Conservation (phyloP, 1,140 invertebrate genomes). For the Diuraphis noxia region DNA sequence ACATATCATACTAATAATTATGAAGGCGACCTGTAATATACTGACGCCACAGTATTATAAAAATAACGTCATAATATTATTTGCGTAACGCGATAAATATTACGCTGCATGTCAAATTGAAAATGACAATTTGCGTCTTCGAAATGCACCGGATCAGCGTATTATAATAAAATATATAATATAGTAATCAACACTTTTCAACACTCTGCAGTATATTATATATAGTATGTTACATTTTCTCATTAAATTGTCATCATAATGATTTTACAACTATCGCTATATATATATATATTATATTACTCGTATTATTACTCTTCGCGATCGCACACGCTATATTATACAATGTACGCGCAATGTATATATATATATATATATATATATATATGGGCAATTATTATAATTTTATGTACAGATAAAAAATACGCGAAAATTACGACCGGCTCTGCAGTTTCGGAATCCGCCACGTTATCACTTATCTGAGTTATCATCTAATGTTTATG, state of each 20-base stretch:
- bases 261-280: background rate
- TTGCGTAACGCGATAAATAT: background rate
- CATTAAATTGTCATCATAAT: slow-evolving; percentile 2
- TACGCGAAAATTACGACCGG: background rate
- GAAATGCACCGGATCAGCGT: background rate
- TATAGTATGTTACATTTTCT: background rate
- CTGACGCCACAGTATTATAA: background rate
- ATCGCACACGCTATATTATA: too few species aligned
- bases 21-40: background rate
- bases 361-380: too few species aligned
- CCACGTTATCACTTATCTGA: background rate
- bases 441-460: background rate
- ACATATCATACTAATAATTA: background rate
- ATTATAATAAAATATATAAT: background rate
- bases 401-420: background rate
- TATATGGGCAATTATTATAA: too few species aligned
- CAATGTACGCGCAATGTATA: too few species aligned
- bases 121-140: background rate
- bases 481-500: too few species aligned
- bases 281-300: too few species aligned
- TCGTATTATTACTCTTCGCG: background rate
- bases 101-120: background rate
- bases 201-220: background rate
- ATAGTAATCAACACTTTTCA: background rate
- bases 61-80: background rate